A percentile compares a stretch with the other conserved stretches of the same genome.
These are phyloP conservation scores for Cranoglanis bouderius DNA, from an alignment of 2,113 vertebrate genomes.

Conservation along the genomic window DNA sequence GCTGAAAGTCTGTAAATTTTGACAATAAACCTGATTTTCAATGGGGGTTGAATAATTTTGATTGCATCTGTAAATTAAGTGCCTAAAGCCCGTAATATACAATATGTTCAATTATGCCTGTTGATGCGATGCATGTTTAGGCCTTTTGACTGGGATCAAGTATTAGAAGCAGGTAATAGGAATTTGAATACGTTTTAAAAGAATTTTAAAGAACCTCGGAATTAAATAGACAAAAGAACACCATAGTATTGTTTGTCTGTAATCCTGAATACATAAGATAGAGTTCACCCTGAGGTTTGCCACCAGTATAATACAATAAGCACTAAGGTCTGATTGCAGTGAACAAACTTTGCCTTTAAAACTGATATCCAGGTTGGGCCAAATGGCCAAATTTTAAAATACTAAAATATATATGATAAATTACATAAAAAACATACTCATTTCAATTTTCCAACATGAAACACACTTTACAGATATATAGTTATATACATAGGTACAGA, in stretches of 20 bases:
- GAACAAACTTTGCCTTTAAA: background rate
- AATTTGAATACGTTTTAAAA: background rate
- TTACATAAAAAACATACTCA: background rate
- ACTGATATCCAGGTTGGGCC: background rate
- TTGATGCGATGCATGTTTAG: background rate
- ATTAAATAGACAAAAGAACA: conserved; percentile 11
- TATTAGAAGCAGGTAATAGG: background rate
- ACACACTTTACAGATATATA: background rate
- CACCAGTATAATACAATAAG: conserved; percentile 9
- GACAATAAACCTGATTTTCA: too few species aligned
- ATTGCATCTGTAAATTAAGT: too few species aligned
- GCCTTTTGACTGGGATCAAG: background rate
- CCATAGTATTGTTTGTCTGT: background rate
- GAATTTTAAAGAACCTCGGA: background rate
- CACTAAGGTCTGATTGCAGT: conserved; percentile 42
- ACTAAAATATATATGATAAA: background rate
- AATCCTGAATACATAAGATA: conserved; percentile 44
- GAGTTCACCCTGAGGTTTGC: conserved; percentile 34
- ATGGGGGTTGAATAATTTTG: too few species aligned
- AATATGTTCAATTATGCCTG: background rate
- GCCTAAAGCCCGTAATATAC: background rate
- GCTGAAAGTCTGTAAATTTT: too few species aligned
- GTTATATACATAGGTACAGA: background rate
- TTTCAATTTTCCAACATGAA: background rate
- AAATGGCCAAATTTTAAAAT: background rate